These are phyloP conservation scores for Eurystomus glaucurus DNA, from an alignment of 2,797 vertebrate species.

Conservation along the genomic window DNA sequence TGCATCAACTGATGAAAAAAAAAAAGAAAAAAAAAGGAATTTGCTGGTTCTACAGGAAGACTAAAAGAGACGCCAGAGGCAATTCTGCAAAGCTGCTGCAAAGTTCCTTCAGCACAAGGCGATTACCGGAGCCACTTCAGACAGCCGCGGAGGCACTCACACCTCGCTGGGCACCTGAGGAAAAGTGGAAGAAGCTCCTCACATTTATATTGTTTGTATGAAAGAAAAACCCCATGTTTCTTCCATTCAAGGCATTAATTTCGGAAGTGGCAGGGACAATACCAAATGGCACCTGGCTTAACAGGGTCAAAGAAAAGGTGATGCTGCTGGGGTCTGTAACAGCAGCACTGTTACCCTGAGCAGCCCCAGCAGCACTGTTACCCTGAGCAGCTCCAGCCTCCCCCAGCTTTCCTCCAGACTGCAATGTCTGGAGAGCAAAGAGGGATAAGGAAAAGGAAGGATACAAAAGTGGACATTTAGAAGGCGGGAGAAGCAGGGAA, in stretches of 20 bases:
- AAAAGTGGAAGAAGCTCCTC: not conserved
- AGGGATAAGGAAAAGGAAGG: not conserved
- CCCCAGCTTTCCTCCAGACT: not conserved
- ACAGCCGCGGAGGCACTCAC: not conserved
- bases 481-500: not conserved
- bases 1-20: slow-evolving; percentile 48
- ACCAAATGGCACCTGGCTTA: not conserved
- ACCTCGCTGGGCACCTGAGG: not conserved
- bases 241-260: not conserved
- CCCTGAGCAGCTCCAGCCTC: not conserved
- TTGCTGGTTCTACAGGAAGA: slow-evolving; percentile 59
- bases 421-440: not conserved
- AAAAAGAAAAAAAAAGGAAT: slow-evolving; percentile 45
- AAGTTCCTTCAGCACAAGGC: not conserved
- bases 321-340: not conserved
- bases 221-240: not conserved
- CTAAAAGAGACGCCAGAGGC: slow-evolving; percentile 48
- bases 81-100: not conserved
- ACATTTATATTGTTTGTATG: not conserved
- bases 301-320: not conserved
- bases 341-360: not conserved
- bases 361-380: not conserved
- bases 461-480: not conserved
- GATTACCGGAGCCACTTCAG: not conserved
- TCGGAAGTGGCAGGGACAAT: not conserved